phyloP scores from a whole-genome alignment of 1,140 invertebrate genomes.

The Listronotus oregonensis region DNA sequence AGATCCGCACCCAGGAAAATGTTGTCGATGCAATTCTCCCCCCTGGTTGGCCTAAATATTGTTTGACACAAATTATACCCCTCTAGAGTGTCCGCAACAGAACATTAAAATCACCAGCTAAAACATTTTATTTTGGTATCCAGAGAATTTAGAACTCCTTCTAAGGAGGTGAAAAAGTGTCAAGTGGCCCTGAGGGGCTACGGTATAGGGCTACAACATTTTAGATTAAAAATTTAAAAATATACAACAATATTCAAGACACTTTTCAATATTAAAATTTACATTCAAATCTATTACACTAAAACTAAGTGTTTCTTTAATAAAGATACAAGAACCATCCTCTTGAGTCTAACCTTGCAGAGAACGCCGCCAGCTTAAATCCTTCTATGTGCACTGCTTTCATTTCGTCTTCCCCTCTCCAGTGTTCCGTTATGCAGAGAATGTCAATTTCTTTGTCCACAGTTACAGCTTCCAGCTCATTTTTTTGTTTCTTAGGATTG shows the following conservation, averaged over 20 bases:
- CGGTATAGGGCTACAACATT: slow-evolving; percentile 5
- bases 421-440: slow-evolving; percentile 9
- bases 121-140: neutral
- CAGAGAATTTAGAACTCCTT: too few relatives aligned
- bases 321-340: slow-evolving; percentile 8
- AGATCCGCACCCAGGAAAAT: too few relatives aligned
- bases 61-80: too few relatives aligned
- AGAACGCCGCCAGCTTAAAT: neutral
- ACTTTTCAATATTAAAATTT: slow-evolving; percentile 13
- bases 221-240: slow-evolving; percentile 5
- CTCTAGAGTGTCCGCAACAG: too few relatives aligned
- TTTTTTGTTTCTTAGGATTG: slow-evolving; percentile 6
- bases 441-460: slow-evolving; percentile 6
- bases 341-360: neutral
- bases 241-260: neutral
- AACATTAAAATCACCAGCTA: slow-evolving; percentile 4
- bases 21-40: too few relatives aligned
- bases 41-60: too few relatives aligned
- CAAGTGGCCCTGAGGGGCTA: neutral
- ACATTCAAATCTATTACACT: slow-evolving; percentile 2
- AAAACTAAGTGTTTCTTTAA: neutral
- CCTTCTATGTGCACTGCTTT: slow-evolving; percentile 3
- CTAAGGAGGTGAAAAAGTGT: too few relatives aligned
- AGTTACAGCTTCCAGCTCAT: neutral
- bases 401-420: slow-evolving; percentile 3